phyloP scores from a whole-genome alignment of 1,140 invertebrate species.

The Xylocopa sonorina region DNA sequence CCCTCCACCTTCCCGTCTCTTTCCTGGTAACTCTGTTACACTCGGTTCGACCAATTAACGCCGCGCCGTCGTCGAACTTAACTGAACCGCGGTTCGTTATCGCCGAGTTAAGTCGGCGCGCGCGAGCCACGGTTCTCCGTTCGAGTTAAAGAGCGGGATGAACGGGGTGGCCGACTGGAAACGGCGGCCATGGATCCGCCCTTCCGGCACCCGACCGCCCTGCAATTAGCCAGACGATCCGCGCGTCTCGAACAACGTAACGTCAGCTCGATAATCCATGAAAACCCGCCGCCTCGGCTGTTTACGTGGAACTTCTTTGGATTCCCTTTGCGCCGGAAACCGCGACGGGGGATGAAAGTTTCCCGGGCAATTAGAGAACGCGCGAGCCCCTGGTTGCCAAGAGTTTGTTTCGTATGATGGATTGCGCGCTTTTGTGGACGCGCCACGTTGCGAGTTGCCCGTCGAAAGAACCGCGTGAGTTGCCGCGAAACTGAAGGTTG shows the following conservation, averaged over 20 bases:
- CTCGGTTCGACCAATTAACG: slow-evolving; percentile 12
- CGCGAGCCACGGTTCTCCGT: background rate
- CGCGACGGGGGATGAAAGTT: background rate
- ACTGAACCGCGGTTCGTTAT: slow-evolving; percentile 2
- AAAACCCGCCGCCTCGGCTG: background rate
- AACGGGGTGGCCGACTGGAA: background rate
- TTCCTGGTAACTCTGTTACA: background rate
- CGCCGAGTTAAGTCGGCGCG: background rate
- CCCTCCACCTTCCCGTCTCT: background rate
- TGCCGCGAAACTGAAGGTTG: too few relatives aligned
- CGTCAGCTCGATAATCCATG: slow-evolving; percentile 1
- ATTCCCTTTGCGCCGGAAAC: background rate
- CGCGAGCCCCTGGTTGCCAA: background rate
- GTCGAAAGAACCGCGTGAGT: too few relatives aligned
- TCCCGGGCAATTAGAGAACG: background rate
- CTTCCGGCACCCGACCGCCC: background rate
- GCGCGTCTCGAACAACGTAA: background rate
- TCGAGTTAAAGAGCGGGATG: background rate
- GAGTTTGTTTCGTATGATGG: background rate
- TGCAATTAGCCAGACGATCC: slow-evolving; percentile 9
- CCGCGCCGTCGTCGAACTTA: background rate
- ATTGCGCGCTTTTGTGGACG: background rate
- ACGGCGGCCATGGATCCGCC: background rate
- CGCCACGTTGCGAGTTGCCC: background rate
- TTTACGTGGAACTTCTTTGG: slow-evolving; percentile 9